Evolutionary conservation across 2,113 vertebrate genomes (phyloP).

Genomic region (Rhizomys pruinosus): DNA sequence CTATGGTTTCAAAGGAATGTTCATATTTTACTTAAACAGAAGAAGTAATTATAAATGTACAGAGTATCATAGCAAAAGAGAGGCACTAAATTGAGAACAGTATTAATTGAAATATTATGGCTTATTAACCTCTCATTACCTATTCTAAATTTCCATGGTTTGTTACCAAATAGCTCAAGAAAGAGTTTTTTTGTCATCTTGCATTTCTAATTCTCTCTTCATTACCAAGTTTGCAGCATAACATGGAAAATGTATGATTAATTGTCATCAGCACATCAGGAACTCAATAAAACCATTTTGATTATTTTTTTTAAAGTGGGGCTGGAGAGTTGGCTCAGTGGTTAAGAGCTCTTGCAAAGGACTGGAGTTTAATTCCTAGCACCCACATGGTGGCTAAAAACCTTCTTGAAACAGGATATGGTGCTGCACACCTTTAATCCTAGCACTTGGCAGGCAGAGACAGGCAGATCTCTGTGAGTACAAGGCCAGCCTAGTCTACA

Average conservation of each 20-base stretch:
- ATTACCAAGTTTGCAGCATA: not conserved
- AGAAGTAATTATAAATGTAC: conserved; percentile 10
- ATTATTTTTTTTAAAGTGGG: no score
- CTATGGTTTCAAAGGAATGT: not conserved
- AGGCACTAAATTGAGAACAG: not conserved
- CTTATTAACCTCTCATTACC: conserved; percentile 28
- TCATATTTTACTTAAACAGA: conserved; percentile 46
- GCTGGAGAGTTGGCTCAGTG: no score
- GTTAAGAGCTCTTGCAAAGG: no score
- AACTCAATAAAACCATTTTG: not conserved
- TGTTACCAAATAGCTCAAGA: not conserved
- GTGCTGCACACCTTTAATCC: no score
- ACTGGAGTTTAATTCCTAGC: no score
- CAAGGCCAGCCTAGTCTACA: no score
- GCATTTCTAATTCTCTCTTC: conserved; percentile 10
- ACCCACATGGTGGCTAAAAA: no score
- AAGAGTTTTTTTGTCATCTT: not conserved
- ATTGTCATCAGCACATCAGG: not conserved
- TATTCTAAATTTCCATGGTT: not conserved
- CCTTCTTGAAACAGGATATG: no score
- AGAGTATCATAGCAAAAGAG: not conserved
- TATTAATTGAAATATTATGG: conserved; percentile 47
- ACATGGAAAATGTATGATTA: not conserved
- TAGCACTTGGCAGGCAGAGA: no score
- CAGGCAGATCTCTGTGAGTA: no score